Evolutionary conservation across 2,888 invertebrate species (phyloP).

Genomic region (Cremastinae sp.): DNA sequence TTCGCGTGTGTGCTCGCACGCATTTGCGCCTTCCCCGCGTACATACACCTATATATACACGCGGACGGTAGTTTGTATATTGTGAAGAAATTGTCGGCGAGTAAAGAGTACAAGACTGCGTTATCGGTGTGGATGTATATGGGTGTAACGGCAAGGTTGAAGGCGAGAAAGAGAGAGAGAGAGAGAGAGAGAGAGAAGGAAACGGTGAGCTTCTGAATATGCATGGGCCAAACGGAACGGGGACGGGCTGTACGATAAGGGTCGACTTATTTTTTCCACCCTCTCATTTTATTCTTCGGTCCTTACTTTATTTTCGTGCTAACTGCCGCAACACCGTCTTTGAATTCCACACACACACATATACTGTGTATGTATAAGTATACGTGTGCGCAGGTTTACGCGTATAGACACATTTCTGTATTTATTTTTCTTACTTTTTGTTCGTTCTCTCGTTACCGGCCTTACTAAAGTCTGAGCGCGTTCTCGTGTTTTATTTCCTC

Average conservation of each 20-base stretch:
- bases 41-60: not conserved
- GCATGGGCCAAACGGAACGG: slow-evolving; percentile 78
- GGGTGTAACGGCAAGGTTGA: slow-evolving; percentile 62
- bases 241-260: slow-evolving; percentile 77
- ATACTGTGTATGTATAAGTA: too few relatives aligned
- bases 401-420: slow-evolving; percentile 5
- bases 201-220: slow-evolving; percentile 75
- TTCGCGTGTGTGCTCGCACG: slow-evolving; percentile 22
- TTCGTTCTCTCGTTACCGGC: slow-evolving; percentile 17
- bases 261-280: slow-evolving; percentile 79
- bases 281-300: slow-evolving; percentile 75
- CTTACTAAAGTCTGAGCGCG: slow-evolving; percentile 27
- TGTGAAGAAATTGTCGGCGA: slow-evolving; percentile 42
- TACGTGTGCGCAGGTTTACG: too few relatives aligned
- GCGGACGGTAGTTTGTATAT: slow-evolving; percentile 6
- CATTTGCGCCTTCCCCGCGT: slow-evolving; percentile 7
- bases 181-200: slow-evolving; percentile 64
- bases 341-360: slow-evolving; percentile 10
- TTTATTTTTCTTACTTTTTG: slow-evolving; percentile 37
- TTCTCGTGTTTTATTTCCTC: slow-evolving; percentile 36
- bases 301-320: slow-evolving; percentile 78
- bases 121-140: slow-evolving; percentile 48
- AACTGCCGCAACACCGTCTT: slow-evolving; percentile 72
- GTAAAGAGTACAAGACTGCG: slow-evolving; percentile 49
- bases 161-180: slow-evolving; percentile 61